A percentile compares a stretch with the other conserved stretches of the same genome.
These are phyloP conservation scores for Drosophila austrosaltans DNA, from an alignment of 2,888 invertebrate genomes.

Conservation along the genomic window DNA sequence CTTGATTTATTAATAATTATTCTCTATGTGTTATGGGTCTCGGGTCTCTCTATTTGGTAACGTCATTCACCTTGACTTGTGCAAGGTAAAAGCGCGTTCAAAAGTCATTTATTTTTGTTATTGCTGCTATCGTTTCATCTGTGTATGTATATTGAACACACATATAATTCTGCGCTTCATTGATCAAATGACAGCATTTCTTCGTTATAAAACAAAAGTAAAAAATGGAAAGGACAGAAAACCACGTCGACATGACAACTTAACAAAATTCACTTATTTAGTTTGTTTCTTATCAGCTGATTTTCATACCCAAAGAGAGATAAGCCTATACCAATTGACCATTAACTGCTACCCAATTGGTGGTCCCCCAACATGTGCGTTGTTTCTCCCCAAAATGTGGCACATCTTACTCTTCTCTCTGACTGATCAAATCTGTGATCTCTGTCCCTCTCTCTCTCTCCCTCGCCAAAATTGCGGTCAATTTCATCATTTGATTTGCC, in stretches of 20 bases:
- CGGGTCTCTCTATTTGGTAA: slow-evolving; percentile 58
- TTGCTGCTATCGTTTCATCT: neutral
- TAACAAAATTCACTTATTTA: slow-evolving; percentile 9
- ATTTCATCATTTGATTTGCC: slow-evolving; percentile 12
- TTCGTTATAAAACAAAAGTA: slow-evolving; percentile 11
- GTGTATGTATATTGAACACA: too few species aligned
- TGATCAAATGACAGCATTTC: slow-evolving; percentile 2
- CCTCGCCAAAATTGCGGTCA: slow-evolving; percentile 8
- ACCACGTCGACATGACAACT: slow-evolving; percentile 43
- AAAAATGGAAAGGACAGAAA: slow-evolving; percentile 16
- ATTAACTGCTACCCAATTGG: neutral
- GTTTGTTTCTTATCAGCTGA: slow-evolving; percentile 53
- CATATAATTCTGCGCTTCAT: slow-evolving; percentile 8
- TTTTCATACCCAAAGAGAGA: slow-evolving; percentile 33
- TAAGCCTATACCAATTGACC: slow-evolving; percentile 28
- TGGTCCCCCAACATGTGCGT: neutral
- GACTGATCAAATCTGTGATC: slow-evolving; percentile 42
- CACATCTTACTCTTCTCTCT: slow-evolving; percentile 22
- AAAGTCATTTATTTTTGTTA: slow-evolving; percentile 54
- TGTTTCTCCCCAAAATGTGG: neutral
- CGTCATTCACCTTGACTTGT: slow-evolving; percentile 73
- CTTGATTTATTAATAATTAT: slow-evolving; percentile 74
- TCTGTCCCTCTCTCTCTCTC: neutral
- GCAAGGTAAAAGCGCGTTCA: slow-evolving; percentile 55
- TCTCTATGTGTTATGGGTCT: slow-evolving; percentile 35